Conservation (phyloP, 2,113 vertebrate genomes). For the Barbus barbus region DNA sequence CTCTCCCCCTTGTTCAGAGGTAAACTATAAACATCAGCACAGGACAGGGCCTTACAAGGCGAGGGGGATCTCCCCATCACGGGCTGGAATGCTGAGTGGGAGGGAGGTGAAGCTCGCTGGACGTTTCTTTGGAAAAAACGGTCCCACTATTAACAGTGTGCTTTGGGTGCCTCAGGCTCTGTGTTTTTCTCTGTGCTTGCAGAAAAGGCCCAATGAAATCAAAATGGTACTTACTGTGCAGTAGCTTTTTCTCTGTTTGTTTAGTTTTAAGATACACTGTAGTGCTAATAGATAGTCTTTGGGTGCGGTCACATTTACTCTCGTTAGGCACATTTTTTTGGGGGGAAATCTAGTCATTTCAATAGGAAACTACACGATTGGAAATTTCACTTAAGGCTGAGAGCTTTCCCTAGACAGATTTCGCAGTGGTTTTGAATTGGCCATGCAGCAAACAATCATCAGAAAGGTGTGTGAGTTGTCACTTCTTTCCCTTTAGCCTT, state of each 20-base stretch:
- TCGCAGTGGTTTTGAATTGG: too few relatives aligned
- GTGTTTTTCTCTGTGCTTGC: constrained; percentile 8
- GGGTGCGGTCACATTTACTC: too few relatives aligned
- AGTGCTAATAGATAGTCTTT: too few relatives aligned
- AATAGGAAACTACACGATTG: too few relatives aligned
- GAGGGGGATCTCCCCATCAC: constrained; percentile 72
- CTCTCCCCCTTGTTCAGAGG: constrained; percentile 47
- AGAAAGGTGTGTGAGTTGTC: too few relatives aligned
- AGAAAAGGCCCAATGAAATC: not conserved
- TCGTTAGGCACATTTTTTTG: too few relatives aligned
- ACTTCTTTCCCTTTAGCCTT: too few relatives aligned
- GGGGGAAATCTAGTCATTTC: too few relatives aligned
- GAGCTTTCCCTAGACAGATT: too few relatives aligned
- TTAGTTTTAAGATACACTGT: too few relatives aligned
- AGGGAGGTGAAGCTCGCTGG: constrained; percentile 56
- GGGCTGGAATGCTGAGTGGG: constrained; percentile 68
- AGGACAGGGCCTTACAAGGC: constrained; percentile 76
- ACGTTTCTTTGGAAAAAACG: constrained; percentile 64
- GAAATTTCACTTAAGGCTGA: too few relatives aligned
- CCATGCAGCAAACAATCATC: too few relatives aligned
- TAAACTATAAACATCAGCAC: constrained; percentile 74
- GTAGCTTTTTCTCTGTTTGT: not conserved
- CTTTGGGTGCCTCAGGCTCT: not conserved
- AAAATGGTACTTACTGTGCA: not conserved
- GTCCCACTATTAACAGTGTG: constrained; percentile 52